Evolutionary conservation across 1,140 invertebrate genomes (phyloP), one percentile per base, ranked within the genome.

Genomic region (Hylaeus volcanicus): DNA sequence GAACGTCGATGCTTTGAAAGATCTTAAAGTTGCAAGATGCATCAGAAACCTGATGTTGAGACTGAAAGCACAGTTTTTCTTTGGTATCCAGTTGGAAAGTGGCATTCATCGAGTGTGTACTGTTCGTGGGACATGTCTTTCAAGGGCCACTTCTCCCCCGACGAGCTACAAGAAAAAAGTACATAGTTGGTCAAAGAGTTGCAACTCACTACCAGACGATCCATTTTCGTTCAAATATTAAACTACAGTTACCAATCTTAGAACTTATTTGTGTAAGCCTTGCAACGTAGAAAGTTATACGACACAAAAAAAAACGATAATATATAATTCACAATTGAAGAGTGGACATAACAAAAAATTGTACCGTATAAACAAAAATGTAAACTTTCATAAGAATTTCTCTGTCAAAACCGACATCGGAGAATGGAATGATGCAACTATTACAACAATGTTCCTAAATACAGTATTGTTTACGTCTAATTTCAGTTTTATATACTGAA

Each of bases 111-210:
- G 79, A 78, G 84, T 77, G 65, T 65, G 58, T 78, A 73, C 65
- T 79, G 72, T 76, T 85, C 66, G 53, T 66, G 53, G 51, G n/a
- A 72, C 53, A 64, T 74, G 76, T 86, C 84, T 86, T 83, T 86
- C 76, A 80, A 53, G 63, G 69, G 73, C 63, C 73, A 77, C 64
- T 86, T 83, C 72, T 86, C 79, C 60, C 70, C 53, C 39, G 58
- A n/a, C 9, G 0, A 51, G 45, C 41, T 66, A 58, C 56, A 56
- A 74, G 58, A 63, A 58, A 78, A 75, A 85, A 82, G 74, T 79
- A 85, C 61, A 39, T 56, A 75, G 53, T 60, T 41, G 39, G 63
- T 69, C 77, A 61, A 85, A 60, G 72, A 84, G 66, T 39, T 37
- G 14, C 74, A 56, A 43, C 41, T 77, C 64, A 5, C 66, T 39